phyloP scores from a whole-genome alignment of 2,113 vertebrate genomes.

The Otus sunia region DNA sequence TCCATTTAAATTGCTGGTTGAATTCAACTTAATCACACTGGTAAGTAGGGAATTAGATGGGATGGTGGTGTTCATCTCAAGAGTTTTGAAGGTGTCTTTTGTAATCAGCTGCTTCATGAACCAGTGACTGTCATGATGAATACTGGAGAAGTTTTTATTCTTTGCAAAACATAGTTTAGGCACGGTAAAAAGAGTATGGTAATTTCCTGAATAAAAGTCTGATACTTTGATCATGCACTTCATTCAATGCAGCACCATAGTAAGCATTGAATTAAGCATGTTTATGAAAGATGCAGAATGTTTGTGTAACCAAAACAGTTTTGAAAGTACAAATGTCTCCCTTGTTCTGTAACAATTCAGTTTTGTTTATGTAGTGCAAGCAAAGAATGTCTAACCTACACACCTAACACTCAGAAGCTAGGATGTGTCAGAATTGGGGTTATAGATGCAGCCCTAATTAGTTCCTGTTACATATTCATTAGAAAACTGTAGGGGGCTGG shows the following conservation, averaged over 20 bases:
- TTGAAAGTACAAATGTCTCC: neutral
- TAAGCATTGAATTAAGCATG: neutral
- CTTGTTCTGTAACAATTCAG: neutral
- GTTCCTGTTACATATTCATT: neutral
- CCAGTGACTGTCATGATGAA: neutral
- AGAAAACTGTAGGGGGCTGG: neutral
- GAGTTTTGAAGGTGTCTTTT: neutral
- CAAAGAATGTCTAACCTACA: neutral
- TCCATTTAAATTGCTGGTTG: neutral
- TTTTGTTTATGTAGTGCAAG: neutral
- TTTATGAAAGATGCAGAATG: neutral
- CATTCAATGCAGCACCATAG: neutral
- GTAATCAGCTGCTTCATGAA: neutral
- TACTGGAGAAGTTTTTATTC: neutral
- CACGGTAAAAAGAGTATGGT: too few species aligned
- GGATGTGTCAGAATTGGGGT: neutral
- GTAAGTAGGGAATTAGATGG: too few species aligned
- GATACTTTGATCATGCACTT: rapidly evolving
- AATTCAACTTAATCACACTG: neutral
- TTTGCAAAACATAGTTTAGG: neutral
- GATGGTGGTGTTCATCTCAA: neutral
- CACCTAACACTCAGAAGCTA: neutral
- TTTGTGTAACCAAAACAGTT: neutral
- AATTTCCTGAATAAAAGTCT: neutral
- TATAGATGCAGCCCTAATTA: neutral